A percentile compares a stretch with the other conserved stretches of the same genome.
Evolutionary conservation across 92 coral and sea anemone species (phyloP).

Genomic region (Zoanthus sociatus): DNA sequence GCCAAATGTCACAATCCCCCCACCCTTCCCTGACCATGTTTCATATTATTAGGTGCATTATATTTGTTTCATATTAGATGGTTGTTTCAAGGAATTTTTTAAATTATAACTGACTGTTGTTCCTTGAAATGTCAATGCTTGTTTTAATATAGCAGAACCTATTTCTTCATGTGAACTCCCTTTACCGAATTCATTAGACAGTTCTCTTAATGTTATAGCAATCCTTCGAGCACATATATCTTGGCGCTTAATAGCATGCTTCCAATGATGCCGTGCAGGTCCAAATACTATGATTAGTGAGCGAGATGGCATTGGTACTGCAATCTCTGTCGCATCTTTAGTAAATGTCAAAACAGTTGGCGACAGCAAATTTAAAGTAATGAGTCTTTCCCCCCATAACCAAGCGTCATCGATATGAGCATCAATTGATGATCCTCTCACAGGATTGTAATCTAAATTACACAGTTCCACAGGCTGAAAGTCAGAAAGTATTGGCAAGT

Average conservation of each 20-base stretch:
- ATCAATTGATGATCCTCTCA: conserved; percentile 92
- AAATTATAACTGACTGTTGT: conserved; percentile 72
- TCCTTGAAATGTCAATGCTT: conserved; percentile 84
- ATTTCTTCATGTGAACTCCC: conserved; percentile 64
- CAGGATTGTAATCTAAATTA: conserved; percentile 88
- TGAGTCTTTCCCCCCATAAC: conserved; percentile 97
- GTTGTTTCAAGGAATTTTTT: not conserved
- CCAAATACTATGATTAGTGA: conserved; percentile 85
- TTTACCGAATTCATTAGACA: conserved; percentile 75
- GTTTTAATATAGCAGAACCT: conserved; percentile 63
- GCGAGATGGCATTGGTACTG: conserved; percentile 80
- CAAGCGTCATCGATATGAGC: conserved; percentile 95
- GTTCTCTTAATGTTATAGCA: conserved; percentile 91
- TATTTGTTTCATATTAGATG: not conserved
- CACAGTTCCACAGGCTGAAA: conserved; percentile 93
- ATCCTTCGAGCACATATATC: conserved; percentile 82
- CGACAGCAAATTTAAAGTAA: conserved; percentile 86
- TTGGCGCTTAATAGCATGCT: conserved; percentile 88
- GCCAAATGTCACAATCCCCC: too few species aligned
- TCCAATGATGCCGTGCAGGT: conserved; percentile 87
- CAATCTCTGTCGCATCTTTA: conserved; percentile 57
- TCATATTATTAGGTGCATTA: too few species aligned
- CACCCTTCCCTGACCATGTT: too few species aligned
- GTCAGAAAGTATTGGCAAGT: conserved; percentile 59
- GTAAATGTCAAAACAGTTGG: conserved; percentile 79